Conservation (phyloP, 2,888 invertebrate genomes). For the Ennomos erosarius region DNA sequence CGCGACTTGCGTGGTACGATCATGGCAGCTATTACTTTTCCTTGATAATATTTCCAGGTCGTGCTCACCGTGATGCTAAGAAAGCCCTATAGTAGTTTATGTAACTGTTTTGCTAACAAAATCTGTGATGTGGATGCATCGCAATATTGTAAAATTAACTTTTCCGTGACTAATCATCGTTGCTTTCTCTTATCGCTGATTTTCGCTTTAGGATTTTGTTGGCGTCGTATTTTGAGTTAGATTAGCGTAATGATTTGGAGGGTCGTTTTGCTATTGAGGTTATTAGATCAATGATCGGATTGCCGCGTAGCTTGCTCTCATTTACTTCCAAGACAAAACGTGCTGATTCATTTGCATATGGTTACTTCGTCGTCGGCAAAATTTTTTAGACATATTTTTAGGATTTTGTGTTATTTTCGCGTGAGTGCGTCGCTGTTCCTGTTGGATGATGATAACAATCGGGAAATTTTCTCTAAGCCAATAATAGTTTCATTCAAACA, state of each 20-base stretch:
- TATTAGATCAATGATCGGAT: slow-evolving; percentile 77
- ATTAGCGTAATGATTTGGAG: slow-evolving; percentile 52
- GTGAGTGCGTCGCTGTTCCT: neutral
- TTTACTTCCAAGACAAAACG: slow-evolving; percentile 73
- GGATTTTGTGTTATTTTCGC: neutral
- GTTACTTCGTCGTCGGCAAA: slow-evolving; percentile 46
- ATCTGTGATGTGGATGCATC: slow-evolving; percentile 65
- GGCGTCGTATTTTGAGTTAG: slow-evolving; percentile 55
- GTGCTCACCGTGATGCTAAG: slow-evolving; percentile 43
- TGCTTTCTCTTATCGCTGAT: slow-evolving; percentile 80
- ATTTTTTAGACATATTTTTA: slow-evolving; percentile 5
- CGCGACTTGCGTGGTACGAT: slow-evolving; percentile 83
- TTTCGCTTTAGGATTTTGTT: slow-evolving; percentile 57
- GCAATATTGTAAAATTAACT: slow-evolving; percentile 73
- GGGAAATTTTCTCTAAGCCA: slow-evolving; percentile 5
- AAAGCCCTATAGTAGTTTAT: slow-evolving; percentile 64
- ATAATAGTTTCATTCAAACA: slow-evolving; percentile 17
- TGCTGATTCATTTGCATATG: slow-evolving; percentile 84
- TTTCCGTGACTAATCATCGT: slow-evolving; percentile 75
- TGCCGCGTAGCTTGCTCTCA: slow-evolving; percentile 81
- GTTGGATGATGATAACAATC: slow-evolving; percentile 11
- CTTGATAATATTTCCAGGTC: slow-evolving; percentile 54
- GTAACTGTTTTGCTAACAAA: slow-evolving; percentile 62
- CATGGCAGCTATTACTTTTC: slow-evolving; percentile 83
- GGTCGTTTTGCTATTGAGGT: slow-evolving; percentile 69